Conservation (phyloP, 2,888 invertebrate species). For the Ganaspis brasiliensis region DNA sequence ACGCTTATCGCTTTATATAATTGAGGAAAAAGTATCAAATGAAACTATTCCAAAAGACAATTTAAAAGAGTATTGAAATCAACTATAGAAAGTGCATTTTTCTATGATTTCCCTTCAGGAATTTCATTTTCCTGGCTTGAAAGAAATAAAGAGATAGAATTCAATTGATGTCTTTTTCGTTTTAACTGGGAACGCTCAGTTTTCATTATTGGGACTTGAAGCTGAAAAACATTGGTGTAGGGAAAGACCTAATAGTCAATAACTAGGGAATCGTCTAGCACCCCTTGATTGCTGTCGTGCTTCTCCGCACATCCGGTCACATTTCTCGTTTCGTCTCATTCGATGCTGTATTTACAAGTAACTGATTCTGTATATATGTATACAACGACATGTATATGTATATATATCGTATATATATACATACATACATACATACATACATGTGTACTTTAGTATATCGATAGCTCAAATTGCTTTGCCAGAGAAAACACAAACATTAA, state of each 20-base stretch:
- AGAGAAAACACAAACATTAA: constrained; percentile 34
- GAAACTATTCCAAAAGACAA: not conserved
- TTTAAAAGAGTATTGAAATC: not conserved
- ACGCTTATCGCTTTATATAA: not conserved
- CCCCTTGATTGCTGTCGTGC: constrained; percentile 26
- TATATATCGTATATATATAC: not conserved
- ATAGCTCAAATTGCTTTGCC: constrained; percentile 26
- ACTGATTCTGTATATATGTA: not conserved
- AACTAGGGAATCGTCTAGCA: constrained; percentile 30
- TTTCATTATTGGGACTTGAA: constrained; percentile 37
- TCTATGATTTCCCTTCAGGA: not conserved
- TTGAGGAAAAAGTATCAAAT: not conserved
- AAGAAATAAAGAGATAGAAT: constrained; percentile 13
- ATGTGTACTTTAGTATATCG: not conserved
- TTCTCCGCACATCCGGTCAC: constrained; percentile 38
- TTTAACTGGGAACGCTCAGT: constrained; percentile 18
- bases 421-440: not conserved
- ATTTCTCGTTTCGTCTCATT: constrained; percentile 38
- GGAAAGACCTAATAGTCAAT: constrained; percentile 38
- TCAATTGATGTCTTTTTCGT: constrained; percentile 3
- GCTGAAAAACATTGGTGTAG: constrained; percentile 24
- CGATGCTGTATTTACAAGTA: constrained; percentile 31
- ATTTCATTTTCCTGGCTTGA: not conserved
- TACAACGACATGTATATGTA: not conserved
- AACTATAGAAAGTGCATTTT: not conserved